A percentile compares a stretch with the other conserved stretches of the same genome.
Evolutionary conservation across 2,888 invertebrate genomes (phyloP).

Genomic region (Dromius quadrimaculatus): DNA sequence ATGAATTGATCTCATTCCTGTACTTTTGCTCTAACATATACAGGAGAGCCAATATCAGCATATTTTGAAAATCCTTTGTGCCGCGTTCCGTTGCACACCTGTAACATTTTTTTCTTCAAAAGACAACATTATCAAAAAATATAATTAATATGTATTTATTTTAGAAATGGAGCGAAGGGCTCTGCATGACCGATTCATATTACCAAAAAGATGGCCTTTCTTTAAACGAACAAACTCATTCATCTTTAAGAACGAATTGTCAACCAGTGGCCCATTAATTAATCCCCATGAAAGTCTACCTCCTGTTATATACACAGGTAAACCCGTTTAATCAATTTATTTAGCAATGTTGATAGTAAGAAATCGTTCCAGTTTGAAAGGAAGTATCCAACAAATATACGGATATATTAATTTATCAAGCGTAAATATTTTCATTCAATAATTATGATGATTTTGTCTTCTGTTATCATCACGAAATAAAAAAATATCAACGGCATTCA

Average conservation of each 20-base stretch:
- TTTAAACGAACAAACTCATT: conserved; percentile 81
- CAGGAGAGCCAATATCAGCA: too few species aligned
- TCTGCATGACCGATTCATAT: conserved; percentile 79
- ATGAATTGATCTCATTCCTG: conserved; percentile 1
- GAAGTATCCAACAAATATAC: conserved; percentile 3
- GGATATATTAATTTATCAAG: conserved; percentile 2
- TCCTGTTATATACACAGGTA: conserved; percentile 59
- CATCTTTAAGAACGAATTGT: conserved; percentile 68
- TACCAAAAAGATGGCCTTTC: conserved; percentile 77
- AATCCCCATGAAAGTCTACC: conserved; percentile 78
- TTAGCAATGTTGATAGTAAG: neutral
- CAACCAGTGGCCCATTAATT: conserved; percentile 69
- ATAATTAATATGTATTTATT: too few species aligned
- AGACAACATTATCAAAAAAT: too few species aligned
- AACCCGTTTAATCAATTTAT: neutral
- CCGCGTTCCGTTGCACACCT: too few species aligned
- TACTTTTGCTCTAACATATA: too few species aligned
- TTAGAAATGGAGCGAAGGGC: conserved; percentile 75
- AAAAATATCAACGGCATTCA: too few species aligned
- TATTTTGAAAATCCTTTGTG: too few species aligned
- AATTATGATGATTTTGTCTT: neutral
- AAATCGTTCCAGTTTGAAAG: conserved; percentile 15
- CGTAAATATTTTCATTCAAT: neutral
- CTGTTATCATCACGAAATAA: too few species aligned
- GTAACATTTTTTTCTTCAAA: too few species aligned